phyloP scores from a whole-genome alignment of 2,113 vertebrate genomes.

The Chaetodon trifascialis region DNA sequence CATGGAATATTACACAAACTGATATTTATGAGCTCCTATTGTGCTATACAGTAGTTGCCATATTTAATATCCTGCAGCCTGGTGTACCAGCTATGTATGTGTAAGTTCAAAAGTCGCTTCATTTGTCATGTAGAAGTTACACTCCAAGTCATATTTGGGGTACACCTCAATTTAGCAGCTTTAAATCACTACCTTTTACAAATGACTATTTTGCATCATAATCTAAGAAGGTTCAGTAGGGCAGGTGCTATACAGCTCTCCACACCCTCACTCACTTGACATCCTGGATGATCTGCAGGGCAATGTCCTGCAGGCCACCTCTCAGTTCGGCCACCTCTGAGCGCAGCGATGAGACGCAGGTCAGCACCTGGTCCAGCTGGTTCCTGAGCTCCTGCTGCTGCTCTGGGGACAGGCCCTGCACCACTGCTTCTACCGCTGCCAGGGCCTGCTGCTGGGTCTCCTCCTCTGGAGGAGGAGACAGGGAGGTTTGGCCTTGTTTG shows the following conservation, averaged over 20 bases:
- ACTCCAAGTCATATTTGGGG: too few species aligned
- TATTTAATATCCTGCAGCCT: too few species aligned
- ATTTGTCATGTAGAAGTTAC: too few species aligned
- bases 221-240: not conserved
- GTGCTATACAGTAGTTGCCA: too few species aligned
- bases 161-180: too few species aligned
- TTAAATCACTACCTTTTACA: too few species aligned
- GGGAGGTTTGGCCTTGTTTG: not conserved
- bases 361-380: conserved; percentile 90
- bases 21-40: too few species aligned
- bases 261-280: conserved; percentile 85
- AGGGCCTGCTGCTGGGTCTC: conserved; percentile 64
- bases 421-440: conserved; percentile 60
- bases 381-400: conserved; percentile 88
- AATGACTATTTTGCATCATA: not conserved
- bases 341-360: conserved; percentile 84
- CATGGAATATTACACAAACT: not conserved
- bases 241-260: not conserved
- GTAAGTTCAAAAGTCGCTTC: too few species aligned
- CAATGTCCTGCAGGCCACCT: conserved; percentile 87
- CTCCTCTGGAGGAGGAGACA: conserved; percentile 44
- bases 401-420: conserved; percentile 71
- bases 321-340: conserved; percentile 91
- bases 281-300: conserved; percentile 88
- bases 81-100: too few species aligned